phyloP scores from a whole-genome alignment of 2,888 invertebrate genomes.

The Palloptera scutellata region DNA sequence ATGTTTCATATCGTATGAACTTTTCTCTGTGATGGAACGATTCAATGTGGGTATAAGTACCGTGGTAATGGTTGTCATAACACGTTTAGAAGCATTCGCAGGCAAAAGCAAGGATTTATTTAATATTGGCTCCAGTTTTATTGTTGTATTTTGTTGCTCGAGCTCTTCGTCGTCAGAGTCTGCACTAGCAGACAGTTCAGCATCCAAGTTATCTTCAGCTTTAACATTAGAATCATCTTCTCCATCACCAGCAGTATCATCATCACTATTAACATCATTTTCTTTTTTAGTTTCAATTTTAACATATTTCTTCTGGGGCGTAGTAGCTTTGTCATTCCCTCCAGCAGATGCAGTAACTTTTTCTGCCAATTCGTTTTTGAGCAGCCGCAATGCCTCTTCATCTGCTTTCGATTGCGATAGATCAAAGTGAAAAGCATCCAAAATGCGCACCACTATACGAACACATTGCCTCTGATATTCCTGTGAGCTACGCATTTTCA shows the following conservation, averaged over 20 bases:
- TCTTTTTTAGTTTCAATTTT: slow-evolving; percentile 42
- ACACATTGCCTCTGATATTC: slow-evolving; percentile 87
- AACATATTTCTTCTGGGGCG: slow-evolving; percentile 42
- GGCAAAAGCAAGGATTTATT: slow-evolving; percentile 69
- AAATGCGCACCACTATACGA: slow-evolving; percentile 76
- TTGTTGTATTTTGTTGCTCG: background rate
- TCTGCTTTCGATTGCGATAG: slow-evolving; percentile 70
- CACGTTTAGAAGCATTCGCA: slow-evolving; percentile 77
- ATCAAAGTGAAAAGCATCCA: slow-evolving; percentile 94
- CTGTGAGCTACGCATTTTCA: slow-evolving; percentile 74
- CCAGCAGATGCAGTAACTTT: slow-evolving; percentile 43
- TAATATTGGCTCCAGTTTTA: slow-evolving; percentile 33
- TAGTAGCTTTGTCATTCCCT: slow-evolving; percentile 51
- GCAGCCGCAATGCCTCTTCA: slow-evolving; percentile 42
- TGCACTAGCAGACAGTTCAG: slow-evolving; percentile 36
- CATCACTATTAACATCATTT: slow-evolving; percentile 39
- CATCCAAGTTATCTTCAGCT: slow-evolving; percentile 57
- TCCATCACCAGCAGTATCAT: slow-evolving; percentile 42
- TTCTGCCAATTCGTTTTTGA: slow-evolving; percentile 49
- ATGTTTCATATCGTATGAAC: slow-evolving; percentile 78
- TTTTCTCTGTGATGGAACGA: slow-evolving; percentile 73
- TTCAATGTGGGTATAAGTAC: slow-evolving; percentile 83
- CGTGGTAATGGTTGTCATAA: slow-evolving; percentile 75
- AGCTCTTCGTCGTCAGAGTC: slow-evolving; percentile 27
- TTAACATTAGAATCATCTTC: slow-evolving; percentile 40